Evolutionary conservation across 2,113 vertebrate species (phyloP).

Genomic region (Tichodroma muraria): DNA sequence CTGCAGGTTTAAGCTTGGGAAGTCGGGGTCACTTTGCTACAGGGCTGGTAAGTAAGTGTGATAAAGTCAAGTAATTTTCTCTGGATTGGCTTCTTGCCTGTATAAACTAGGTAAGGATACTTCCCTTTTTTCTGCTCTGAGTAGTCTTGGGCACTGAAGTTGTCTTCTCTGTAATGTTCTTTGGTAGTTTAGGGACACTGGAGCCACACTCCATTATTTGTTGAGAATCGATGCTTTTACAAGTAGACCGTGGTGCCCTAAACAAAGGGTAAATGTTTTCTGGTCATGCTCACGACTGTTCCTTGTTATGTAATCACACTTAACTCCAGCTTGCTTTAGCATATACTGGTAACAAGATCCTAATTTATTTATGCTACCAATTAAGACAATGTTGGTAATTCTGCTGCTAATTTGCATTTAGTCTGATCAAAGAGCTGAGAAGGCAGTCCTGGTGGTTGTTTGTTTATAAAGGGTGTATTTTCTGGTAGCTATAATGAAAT

Average conservation of each 20-base stretch:
- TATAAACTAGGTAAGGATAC: background rate
- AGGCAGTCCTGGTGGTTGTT: fast-evolving
- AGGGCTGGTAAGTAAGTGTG: background rate
- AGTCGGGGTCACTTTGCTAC: background rate
- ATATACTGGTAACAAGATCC: background rate
- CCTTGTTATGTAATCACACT: background rate
- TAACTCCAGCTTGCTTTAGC: background rate
- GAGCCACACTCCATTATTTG: background rate
- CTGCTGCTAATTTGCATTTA: background rate
- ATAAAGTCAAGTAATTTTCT: background rate
- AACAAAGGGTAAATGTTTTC: background rate
- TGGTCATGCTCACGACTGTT: background rate
- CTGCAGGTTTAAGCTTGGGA: background rate
- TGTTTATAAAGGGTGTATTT: background rate
- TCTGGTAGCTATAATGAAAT: background rate
- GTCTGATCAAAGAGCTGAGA: background rate
- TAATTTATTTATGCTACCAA: background rate
- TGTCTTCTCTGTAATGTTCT: background rate
- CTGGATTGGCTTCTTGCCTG: background rate
- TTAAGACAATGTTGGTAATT: background rate
- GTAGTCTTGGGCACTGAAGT: background rate
- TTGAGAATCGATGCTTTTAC: fast-evolving
- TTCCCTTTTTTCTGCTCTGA: background rate
- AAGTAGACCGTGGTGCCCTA: fast-evolving
- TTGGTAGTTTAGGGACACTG: background rate